Percentiles rank a stretch among this genome's conserved stretches.
These are phyloP conservation scores for Cheilosia vernalis DNA, from an alignment of 2,888 invertebrate genomes.

Conservation along the genomic window DNA sequence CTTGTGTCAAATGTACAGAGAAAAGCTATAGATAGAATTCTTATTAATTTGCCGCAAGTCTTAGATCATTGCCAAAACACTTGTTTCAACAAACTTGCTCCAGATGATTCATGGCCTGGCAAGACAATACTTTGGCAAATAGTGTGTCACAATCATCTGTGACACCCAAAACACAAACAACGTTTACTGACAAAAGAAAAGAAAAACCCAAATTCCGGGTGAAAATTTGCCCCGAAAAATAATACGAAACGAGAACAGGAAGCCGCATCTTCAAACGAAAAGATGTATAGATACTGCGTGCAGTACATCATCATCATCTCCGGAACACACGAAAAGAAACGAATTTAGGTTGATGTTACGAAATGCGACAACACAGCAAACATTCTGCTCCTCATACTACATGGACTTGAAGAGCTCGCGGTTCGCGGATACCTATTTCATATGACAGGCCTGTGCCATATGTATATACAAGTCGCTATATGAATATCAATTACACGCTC, in stretches of 20 bases:
- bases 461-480: conserved; percentile 41
- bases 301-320: conserved; percentile 28
- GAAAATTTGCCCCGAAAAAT: conserved; percentile 50
- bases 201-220: conserved; percentile 52
- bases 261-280: conserved; percentile 45
- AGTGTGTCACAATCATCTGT: conserved; percentile 55
- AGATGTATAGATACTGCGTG: conserved; percentile 12
- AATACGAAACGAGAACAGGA: conserved; percentile 44
- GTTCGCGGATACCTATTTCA: conserved; percentile 43
- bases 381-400: conserved; percentile 42
- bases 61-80: conserved; percentile 44
- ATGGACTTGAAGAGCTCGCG: conserved; percentile 38
- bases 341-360: conserved; percentile 61
- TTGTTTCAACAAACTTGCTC: conserved; percentile 46
- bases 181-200: conserved; percentile 46
- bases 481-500: conserved; percentile 73
- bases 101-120: conserved; percentile 61
- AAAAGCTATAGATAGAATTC: too few relatives aligned
- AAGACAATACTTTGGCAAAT: conserved; percentile 62
- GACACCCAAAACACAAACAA: conserved; percentile 34
- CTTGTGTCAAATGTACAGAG: too few relatives aligned
- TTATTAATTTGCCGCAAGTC: background rate
- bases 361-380: conserved; percentile 44
- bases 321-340: conserved; percentile 26
- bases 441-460: conserved; percentile 59